phyloP scores from a whole-genome alignment of 2,888 invertebrate species.

The Hipparchia sbordonii region DNA sequence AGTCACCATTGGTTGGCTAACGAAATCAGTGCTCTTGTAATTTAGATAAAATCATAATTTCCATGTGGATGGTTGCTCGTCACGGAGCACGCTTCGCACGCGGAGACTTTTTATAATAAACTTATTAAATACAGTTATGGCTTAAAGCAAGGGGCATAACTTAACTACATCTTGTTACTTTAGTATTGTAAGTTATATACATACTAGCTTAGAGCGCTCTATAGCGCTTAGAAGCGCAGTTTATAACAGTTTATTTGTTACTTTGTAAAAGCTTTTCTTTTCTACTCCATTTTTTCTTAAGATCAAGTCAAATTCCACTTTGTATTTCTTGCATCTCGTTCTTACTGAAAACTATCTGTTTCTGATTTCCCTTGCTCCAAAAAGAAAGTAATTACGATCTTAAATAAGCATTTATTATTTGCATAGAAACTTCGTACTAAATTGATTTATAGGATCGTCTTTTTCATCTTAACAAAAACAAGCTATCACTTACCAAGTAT shows the following conservation, averaged over 20 bases:
- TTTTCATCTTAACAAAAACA: conserved; percentile 4
- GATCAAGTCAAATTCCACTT: too few relatives aligned
- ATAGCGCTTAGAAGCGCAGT: too few relatives aligned
- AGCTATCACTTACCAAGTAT: conserved; percentile 3
- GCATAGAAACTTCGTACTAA: neutral
- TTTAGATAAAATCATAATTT: conserved; percentile 27
- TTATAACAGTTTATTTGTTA: too few relatives aligned
- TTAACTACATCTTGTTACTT: neutral
- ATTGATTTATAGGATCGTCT: neutral
- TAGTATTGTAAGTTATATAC: too few relatives aligned
- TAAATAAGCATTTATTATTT: neutral
- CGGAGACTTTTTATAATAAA: conserved; percentile 8
- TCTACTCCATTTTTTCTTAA: too few relatives aligned
- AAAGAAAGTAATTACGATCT: neutral
- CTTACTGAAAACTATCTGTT: too few relatives aligned
- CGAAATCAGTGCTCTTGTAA: conserved; percentile 20
- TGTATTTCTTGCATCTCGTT: too few relatives aligned
- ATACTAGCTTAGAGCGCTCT: too few relatives aligned
- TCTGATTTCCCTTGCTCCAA: too few relatives aligned
- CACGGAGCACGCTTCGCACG: conserved; percentile 3
- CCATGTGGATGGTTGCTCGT: conserved; percentile 13
- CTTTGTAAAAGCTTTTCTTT: too few relatives aligned
- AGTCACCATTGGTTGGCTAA: conserved; percentile 14
- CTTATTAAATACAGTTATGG: conserved; percentile 3
- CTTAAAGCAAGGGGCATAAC: conserved; percentile 3